Conservation (phyloP, 1,140 invertebrate genomes). For the Drosophila equinoxialis region DNA sequence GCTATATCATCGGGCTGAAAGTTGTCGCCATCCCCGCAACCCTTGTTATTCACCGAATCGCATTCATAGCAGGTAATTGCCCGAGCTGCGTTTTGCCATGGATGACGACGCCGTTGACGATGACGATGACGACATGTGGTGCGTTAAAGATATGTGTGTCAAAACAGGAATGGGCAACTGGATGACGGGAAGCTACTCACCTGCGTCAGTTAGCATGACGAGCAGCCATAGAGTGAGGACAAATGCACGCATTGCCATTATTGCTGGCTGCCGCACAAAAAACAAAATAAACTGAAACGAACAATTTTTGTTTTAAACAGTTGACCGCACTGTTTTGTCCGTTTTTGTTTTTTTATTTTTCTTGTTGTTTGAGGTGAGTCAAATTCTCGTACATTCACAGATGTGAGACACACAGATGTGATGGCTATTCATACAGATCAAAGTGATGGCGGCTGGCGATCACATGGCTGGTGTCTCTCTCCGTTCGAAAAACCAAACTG, state of each 20-base stretch:
- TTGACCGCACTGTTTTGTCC: conserved; percentile 37
- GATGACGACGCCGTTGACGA: conserved; percentile 43
- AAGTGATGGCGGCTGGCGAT: conserved; percentile 34
- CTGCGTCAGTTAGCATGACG: conserved; percentile 56
- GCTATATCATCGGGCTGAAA: conserved; percentile 65
- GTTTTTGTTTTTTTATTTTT: neutral
- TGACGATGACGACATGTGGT: conserved; percentile 60
- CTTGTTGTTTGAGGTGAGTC: conserved; percentile 34
- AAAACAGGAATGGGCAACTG: conserved; percentile 24
- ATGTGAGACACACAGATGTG: conserved; percentile 43
- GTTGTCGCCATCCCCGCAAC: conserved; percentile 69
- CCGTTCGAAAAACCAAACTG: conserved; percentile 46
- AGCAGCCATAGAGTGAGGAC: conserved; percentile 52
- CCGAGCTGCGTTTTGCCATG: conserved; percentile 25
- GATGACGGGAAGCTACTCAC: conserved; percentile 38
- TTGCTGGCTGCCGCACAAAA: neutral
- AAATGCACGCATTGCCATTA: conserved; percentile 51
- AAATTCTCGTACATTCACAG: conserved; percentile 33
- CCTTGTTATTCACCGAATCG: conserved; percentile 67
- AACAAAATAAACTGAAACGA: conserved; percentile 19
- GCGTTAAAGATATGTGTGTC: conserved; percentile 58
- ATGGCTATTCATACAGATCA: conserved; percentile 39
- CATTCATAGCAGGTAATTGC: conserved; percentile 77
- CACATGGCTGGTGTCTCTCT: conserved; percentile 44
- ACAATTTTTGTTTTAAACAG: conserved; percentile 26